These are phyloP conservation scores for Neocloeon triangulifer DNA, from an alignment of 1,140 invertebrate species.

Conservation along the genomic window DNA sequence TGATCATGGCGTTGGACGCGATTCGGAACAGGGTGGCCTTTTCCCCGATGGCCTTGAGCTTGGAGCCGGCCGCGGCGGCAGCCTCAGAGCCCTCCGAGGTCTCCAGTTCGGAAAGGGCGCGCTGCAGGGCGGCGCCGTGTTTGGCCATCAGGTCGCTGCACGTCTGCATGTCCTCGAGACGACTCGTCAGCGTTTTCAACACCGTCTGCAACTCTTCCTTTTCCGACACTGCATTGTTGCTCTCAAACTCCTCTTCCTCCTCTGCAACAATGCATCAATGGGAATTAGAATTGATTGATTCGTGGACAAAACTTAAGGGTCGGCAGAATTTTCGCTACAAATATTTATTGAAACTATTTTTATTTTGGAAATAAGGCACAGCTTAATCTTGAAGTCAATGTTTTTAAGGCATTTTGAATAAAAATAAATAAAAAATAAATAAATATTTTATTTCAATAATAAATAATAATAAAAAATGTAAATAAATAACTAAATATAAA, in stretches of 20 bases:
- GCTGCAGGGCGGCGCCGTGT: conserved; percentile 62
- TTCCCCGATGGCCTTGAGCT: conserved; percentile 64
- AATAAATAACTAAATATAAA: too few relatives aligned
- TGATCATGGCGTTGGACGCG: conserved; percentile 88
- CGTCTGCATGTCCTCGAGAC: conserved; percentile 69
- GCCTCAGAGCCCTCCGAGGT: conserved; percentile 32
- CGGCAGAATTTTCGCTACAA: too few relatives aligned
- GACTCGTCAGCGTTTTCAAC: conserved; percentile 32
- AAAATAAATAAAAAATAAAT: too few relatives aligned
- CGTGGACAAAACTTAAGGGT: too few relatives aligned
- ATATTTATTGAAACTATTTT: too few relatives aligned
- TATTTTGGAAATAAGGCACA: too few relatives aligned
- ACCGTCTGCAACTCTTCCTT: conserved; percentile 29
- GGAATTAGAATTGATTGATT: too few relatives aligned
- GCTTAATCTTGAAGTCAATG: too few relatives aligned
- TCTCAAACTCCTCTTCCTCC: conserved; percentile 60
- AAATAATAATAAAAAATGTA: too few relatives aligned
- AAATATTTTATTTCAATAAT: too few relatives aligned
- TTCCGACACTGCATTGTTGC: conserved; percentile 16
- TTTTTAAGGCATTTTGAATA: too few relatives aligned
- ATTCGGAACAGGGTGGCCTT: conserved; percentile 80
- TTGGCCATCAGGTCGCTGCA: conserved; percentile 78
- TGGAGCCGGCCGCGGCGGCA: conserved; percentile 25
- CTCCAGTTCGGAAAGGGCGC: conserved; percentile 66
- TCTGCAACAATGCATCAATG: conserved; percentile 23